Conservation (phyloP, 1,140 invertebrate genomes). For the Platyura marginata region DNA sequence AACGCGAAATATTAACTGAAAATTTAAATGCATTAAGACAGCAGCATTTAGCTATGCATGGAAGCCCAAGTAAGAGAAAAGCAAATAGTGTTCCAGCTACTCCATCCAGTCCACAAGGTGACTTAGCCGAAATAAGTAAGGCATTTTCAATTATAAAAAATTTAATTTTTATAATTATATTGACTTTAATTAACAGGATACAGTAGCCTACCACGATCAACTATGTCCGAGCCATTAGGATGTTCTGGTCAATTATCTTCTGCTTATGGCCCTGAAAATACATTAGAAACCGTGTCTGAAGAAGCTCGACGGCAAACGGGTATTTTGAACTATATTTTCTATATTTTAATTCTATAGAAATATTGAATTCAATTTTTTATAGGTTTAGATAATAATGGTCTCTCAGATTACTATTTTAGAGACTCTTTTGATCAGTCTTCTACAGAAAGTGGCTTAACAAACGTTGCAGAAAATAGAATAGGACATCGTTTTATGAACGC, state of each 20-base stretch:
- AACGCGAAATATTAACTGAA: slow-evolving; percentile 69
- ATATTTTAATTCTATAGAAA: neutral
- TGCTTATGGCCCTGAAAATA: slow-evolving; percentile 32
- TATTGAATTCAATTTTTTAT: too few relatives aligned
- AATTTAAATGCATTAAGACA: slow-evolving; percentile 19
- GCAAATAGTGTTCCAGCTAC: slow-evolving; percentile 69
- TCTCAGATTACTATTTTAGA: slow-evolving; percentile 43
- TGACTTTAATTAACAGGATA: slow-evolving; percentile 35
- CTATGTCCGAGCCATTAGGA: slow-evolving; percentile 49
- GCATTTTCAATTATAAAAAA: neutral
- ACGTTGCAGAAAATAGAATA: slow-evolving; percentile 28
- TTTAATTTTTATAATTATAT: slow-evolving; percentile 1
- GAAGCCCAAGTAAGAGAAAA: slow-evolving; percentile 46
- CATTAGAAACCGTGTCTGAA: slow-evolving; percentile 41
- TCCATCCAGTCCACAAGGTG: slow-evolving; percentile 48
- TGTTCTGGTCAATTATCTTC: slow-evolving; percentile 11
- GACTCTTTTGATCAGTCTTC: slow-evolving; percentile 64
- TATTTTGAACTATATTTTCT: neutral
- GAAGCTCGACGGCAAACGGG: slow-evolving; percentile 17
- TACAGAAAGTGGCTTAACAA: slow-evolving; percentile 22
- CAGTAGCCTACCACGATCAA: slow-evolving; percentile 62
- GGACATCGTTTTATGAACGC: slow-evolving; percentile 5
- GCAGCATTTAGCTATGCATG: slow-evolving; percentile 33
- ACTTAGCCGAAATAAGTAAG: slow-evolving; percentile 21
- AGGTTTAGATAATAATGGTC: slow-evolving; percentile 9